phyloP scores from a whole-genome alignment of 2,888 invertebrate genomes.

The Candidula unifasciata region DNA sequence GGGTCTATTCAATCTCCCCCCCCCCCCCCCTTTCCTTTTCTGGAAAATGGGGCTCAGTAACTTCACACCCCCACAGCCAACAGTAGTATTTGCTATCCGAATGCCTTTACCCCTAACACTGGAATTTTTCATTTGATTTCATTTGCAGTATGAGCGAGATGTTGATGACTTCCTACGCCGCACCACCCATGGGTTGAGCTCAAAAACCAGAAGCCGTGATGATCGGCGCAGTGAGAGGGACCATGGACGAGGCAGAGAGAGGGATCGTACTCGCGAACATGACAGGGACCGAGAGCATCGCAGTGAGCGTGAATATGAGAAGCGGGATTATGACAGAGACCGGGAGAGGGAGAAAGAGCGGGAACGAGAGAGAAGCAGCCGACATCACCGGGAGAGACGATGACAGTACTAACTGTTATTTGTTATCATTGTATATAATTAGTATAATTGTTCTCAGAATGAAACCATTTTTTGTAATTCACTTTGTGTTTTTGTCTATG shows the following conservation, averaged over 20 bases:
- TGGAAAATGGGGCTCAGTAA: no score
- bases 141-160: slow-evolving; percentile 87
- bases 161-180: slow-evolving; percentile 92
- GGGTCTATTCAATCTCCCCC: no score
- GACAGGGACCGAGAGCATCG: slow-evolving; percentile 63
- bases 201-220: slow-evolving; percentile 57
- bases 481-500: background rate
- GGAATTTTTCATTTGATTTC: background rate
- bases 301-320: slow-evolving; percentile 49
- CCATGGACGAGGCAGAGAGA: slow-evolving; percentile 62
- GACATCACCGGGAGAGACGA: slow-evolving; percentile 44
- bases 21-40: no score
- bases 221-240: slow-evolving; percentile 58
- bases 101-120: no score
- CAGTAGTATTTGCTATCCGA: no score
- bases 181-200: slow-evolving; percentile 79
- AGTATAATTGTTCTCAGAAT: background rate
- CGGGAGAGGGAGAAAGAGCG: slow-evolving; percentile 24
- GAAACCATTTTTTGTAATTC: slow-evolving; percentile 9
- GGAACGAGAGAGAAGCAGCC: slow-evolving; percentile 9
- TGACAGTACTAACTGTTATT: background rate
- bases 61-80: no score
- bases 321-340: slow-evolving; percentile 29
- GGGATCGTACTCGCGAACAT: slow-evolving; percentile 62
- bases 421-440: slow-evolving; percentile 28